phyloP scores from a whole-genome alignment of 2,113 vertebrate species.

The Lepidiolamprologus cunningtoni region DNA sequence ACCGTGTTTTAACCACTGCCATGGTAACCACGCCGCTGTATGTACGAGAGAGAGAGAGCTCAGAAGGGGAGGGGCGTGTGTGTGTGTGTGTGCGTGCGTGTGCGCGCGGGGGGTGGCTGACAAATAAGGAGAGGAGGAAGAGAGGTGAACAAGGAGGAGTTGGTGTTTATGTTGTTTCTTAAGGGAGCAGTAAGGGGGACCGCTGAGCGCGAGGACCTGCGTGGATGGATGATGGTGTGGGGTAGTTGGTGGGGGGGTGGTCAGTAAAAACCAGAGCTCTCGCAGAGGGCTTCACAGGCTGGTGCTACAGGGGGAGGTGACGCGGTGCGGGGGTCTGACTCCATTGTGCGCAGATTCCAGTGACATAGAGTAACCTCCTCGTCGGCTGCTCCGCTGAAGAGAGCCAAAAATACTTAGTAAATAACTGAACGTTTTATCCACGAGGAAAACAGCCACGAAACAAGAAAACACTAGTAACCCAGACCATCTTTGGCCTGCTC shows the following conservation, averaged over 20 bases:
- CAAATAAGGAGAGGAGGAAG: neutral
- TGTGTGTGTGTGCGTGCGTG: rapidly evolving
- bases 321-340: neutral
- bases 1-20: slow-evolving; percentile 32
- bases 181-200: slow-evolving; percentile 5
- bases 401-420: slow-evolving; percentile 29
- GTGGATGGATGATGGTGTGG: neutral
- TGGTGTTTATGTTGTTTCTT: slow-evolving; percentile 43
- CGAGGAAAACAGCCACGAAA: neutral
- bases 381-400: slow-evolving; percentile 30
- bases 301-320: neutral
- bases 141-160: neutral
- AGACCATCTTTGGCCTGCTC: slow-evolving; percentile 7
- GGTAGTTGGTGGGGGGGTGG: neutral
- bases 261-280: neutral
- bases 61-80: neutral
- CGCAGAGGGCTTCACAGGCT: slow-evolving; percentile 22
- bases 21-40: slow-evolving; percentile 54
- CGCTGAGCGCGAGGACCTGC: neutral
- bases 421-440: slow-evolving; percentile 21
- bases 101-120: neutral
- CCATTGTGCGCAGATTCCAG: slow-evolving; percentile 58
- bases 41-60: neutral
- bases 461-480: slow-evolving; percentile 12
- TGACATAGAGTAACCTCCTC: slow-evolving; percentile 62